These are phyloP conservation scores for Beroe ovata DNA, from an alignment of 37 sponge, comb jelly and placozoan genomes.

Conservation along the genomic window DNA sequence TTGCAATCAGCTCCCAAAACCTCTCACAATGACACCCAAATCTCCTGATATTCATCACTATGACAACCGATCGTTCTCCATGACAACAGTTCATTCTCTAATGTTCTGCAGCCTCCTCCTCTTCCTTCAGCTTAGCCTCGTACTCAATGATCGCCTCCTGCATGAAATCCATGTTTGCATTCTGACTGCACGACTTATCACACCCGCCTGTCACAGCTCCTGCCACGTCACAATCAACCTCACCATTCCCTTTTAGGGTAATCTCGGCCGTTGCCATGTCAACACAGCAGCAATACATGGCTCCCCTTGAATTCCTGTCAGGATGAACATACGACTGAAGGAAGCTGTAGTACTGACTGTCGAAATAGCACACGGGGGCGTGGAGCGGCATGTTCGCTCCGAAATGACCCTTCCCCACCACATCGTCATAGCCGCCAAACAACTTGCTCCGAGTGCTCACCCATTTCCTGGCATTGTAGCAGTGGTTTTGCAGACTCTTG, in stretches of 20 bases:
- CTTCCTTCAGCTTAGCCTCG: not conserved
- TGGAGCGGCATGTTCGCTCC: not conserved
- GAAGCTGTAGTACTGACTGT: slow-evolving; percentile 2
- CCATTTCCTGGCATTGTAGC: slow-evolving; percentile 3
- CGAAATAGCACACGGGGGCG: slow-evolving; percentile 1
- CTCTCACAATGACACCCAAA: no score
- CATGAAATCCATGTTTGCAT: not conserved
- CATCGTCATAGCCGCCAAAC: not conserved
- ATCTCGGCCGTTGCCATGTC: slow-evolving; percentile 7
- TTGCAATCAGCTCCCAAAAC: no score
- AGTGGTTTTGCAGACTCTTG: not conserved
- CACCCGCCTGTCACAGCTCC: not conserved
- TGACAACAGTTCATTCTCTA: not conserved
- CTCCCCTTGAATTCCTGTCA: not conserved
- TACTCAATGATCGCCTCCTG: not conserved
- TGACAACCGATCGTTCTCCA: no score
- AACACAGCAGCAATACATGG: slow-evolving; percentile 43
- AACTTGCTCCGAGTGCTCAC: not conserved
- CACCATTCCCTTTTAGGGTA: not conserved
- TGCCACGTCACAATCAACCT: not conserved
- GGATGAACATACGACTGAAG: slow-evolving; percentile 11
- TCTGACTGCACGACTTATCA: not conserved
- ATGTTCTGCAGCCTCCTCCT: not conserved
- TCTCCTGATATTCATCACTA: no score
- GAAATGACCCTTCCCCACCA: not conserved